Evolutionary conservation across 2,113 vertebrate genomes (phyloP).

Genomic region (Sula dactylatra): DNA sequence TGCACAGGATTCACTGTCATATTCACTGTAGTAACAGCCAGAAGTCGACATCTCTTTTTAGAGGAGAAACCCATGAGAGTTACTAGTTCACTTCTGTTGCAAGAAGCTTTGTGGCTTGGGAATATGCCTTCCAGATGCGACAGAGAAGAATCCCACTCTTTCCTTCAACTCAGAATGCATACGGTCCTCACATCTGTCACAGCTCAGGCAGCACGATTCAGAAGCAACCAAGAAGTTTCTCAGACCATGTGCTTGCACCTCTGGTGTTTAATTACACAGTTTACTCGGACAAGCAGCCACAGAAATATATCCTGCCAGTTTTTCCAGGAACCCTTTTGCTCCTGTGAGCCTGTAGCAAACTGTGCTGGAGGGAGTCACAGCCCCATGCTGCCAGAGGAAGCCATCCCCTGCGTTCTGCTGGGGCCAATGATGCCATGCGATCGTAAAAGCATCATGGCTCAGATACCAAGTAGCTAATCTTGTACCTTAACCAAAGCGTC

Average conservation of each 20-base stretch:
- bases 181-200: not conserved
- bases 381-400: not conserved
- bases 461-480: not conserved
- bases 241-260: not conserved
- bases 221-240: not conserved
- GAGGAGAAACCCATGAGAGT: not conserved
- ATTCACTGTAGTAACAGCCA: not conserved
- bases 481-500: not conserved
- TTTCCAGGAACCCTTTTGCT: not conserved
- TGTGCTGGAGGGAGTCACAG: not conserved
- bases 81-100: not conserved
- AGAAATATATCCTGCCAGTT: not conserved
- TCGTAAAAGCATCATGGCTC: not conserved
- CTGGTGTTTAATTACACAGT: not conserved
- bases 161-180: not conserved
- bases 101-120: not conserved
- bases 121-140: not conserved
- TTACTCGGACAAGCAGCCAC: not conserved
- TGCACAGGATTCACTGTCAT: not conserved
- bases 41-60: not conserved
- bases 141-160: not conserved
- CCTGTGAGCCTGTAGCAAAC: too few relatives aligned
- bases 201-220: not conserved
- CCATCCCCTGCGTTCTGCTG: not conserved
- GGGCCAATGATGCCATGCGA: fast-evolving